Conservation (phyloP, 2,797 vertebrate genomes). For the Pangasius macronema region DNA sequence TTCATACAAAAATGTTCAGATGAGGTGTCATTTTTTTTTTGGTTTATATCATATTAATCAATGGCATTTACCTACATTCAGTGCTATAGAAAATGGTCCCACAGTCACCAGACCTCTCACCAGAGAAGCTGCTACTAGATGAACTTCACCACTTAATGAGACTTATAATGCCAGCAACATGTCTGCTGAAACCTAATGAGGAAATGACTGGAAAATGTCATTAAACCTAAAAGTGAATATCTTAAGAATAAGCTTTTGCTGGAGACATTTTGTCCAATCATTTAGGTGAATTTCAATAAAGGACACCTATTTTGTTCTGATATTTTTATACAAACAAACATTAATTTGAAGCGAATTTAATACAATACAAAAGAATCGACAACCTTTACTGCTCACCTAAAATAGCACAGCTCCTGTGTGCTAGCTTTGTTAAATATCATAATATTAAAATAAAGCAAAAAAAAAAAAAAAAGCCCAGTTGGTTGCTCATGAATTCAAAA, state of each 20-base stretch:
- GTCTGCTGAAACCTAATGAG: not conserved
- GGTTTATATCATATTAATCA: not conserved
- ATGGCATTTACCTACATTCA: not conserved
- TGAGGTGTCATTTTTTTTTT: not conserved
- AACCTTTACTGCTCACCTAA: not conserved
- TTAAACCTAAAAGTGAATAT: not conserved
- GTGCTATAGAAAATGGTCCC: not conserved
- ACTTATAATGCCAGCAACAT: not conserved
- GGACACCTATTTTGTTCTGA: constrained; percentile 34
- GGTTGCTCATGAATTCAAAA: not conserved
- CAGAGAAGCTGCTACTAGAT: not conserved
- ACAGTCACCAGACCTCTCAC: not conserved
- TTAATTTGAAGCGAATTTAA: not conserved
- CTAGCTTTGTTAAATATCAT: not conserved
- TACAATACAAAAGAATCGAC: not conserved
- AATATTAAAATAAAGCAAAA: not conserved
- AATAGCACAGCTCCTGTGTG: not conserved
- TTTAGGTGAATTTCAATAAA: not conserved
- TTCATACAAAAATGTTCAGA: constrained; percentile 72
- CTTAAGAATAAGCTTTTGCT: not conserved
- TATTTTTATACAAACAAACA: not conserved
- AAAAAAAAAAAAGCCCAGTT: not conserved
- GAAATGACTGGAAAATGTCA: not conserved
- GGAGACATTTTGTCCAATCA: not conserved
- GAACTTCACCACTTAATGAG: not conserved